phyloP scores from a whole-genome alignment of 2,797 vertebrate genomes.

The Pyrocephalus nanus region DNA sequence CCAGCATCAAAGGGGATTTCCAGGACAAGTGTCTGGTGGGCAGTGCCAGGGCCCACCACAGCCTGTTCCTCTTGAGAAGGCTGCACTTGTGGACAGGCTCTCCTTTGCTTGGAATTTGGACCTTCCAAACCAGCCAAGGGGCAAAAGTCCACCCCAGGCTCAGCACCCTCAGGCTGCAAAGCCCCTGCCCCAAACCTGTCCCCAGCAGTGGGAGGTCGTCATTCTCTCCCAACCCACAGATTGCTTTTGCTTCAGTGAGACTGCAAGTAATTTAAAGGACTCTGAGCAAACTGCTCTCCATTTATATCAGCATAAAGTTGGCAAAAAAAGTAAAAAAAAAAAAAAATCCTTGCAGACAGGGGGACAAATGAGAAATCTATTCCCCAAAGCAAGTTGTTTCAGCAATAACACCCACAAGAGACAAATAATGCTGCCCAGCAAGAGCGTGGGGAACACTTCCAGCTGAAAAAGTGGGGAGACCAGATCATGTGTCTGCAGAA shows the following conservation, averaged over 20 bases:
- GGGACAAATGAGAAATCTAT: not conserved
- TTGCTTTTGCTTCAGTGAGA: not conserved
- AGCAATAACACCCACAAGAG: not conserved
- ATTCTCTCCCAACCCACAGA: not conserved
- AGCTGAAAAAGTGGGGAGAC: not conserved
- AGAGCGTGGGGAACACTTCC: not conserved
- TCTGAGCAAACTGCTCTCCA: not conserved
- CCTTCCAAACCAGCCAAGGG: rapidly evolving
- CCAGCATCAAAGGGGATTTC: rapidly evolving
- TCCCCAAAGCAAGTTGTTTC: not conserved
- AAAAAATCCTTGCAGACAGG: not conserved
- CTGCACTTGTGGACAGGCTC: not conserved
- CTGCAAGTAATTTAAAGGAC: not conserved
- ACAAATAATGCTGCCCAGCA: not conserved
- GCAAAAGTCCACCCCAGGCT: not conserved
- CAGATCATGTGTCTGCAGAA: not conserved
- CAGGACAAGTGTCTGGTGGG: rapidly evolving
- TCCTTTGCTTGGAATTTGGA: not conserved
- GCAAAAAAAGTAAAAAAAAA: not conserved
- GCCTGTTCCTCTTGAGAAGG: not conserved
- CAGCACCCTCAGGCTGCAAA: not conserved
- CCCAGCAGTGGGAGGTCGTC: not conserved
- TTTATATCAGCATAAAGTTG: not conserved
- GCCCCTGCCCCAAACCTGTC: not conserved
- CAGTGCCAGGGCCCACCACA: not conserved